These are phyloP conservation scores for Todiramphus chloris DNA, from an alignment of 2,113 vertebrate species.

Conservation along the genomic window DNA sequence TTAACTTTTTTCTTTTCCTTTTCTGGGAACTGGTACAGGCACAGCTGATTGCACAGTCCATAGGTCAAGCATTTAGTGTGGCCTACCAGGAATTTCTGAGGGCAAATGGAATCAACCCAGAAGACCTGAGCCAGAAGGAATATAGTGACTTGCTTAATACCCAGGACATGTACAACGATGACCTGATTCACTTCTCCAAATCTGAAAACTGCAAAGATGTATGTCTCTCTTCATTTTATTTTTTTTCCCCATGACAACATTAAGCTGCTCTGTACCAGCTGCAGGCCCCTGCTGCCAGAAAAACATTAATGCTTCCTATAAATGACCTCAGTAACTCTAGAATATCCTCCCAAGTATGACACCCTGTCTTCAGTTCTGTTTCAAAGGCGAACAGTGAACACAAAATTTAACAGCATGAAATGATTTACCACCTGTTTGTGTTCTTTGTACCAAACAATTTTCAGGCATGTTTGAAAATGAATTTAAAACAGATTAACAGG, in stretches of 20 bases:
- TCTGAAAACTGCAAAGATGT: slow-evolving; percentile 99
- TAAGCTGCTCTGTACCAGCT: not conserved
- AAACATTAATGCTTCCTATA: not conserved
- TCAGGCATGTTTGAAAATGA: not conserved
- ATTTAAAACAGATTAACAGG: not conserved
- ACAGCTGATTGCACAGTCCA: slow-evolving; percentile 95
- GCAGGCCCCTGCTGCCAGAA: not conserved
- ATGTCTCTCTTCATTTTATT: not conserved
- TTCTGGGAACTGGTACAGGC: slow-evolving; percentile 75
- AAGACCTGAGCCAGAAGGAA: slow-evolving; percentile 96
- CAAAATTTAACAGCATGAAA: not conserved
- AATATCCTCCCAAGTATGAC: not conserved
- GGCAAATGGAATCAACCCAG: slow-evolving; percentile 95
- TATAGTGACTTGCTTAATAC: slow-evolving; percentile 96
- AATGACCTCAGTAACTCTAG: not conserved
- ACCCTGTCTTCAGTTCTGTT: not conserved
- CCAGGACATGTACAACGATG: slow-evolving; percentile 98
- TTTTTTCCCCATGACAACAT: not conserved
- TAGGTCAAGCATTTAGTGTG: slow-evolving; percentile 96
- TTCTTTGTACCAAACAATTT: not conserved
- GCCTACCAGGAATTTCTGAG: slow-evolving; percentile 96
- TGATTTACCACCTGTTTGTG: not conserved
- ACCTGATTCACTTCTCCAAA: slow-evolving; percentile 97
- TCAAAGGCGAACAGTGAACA: not conserved
- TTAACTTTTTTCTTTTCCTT: not conserved